Evolutionary conservation across 2,888 invertebrate species (phyloP), one percentile per base, ranked within the genome.

Genomic region (Ophonus ardosiacus): DNA sequence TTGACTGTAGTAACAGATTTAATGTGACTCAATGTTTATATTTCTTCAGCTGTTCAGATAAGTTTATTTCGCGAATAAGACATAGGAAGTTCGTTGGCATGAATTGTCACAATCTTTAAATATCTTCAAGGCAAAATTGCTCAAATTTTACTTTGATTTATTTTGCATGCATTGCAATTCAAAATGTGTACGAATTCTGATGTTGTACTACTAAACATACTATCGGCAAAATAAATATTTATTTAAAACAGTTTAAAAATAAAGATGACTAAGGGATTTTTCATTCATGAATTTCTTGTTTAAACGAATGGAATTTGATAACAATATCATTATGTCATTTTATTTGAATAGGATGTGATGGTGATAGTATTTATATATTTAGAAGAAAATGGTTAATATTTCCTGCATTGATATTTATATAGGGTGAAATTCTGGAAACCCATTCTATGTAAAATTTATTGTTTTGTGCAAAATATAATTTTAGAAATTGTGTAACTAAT

Each of bases 21-120:
- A 24, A 24, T 24, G 43, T 68, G 68, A 68, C 15, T 68, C 68
- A 68, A 15, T 38, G 38, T 68, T 68, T 68, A 68, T 68, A 8
- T 68, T 68, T 10, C 24, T 68, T 10, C 68, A 68, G 68, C 68
- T 68, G 68, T 68, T 68, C 31, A 68, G 38, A 68, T 68, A 68
- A 40, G 7, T 68, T 68, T 15, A 68, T 68, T 24, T 68, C 31
- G 38, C 24, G 24, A 38, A 59, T 59, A 59, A 68, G 68, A 38
- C 21, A 38, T 68, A 68, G 68, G 68, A 68, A 68, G 68, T 68
- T 68, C 68, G 68, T 68, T 68, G 68, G 68, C 68, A 68, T 68
- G 38, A n/a, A 68, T 68, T 38, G 68, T 68, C 68, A 68, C 68
- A 68, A 38, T 24, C 21, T 31, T 68, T 68, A 68, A 68, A 68